Conservation (phyloP, 2,888 invertebrate species). For the Nomada goodeniana region DNA sequence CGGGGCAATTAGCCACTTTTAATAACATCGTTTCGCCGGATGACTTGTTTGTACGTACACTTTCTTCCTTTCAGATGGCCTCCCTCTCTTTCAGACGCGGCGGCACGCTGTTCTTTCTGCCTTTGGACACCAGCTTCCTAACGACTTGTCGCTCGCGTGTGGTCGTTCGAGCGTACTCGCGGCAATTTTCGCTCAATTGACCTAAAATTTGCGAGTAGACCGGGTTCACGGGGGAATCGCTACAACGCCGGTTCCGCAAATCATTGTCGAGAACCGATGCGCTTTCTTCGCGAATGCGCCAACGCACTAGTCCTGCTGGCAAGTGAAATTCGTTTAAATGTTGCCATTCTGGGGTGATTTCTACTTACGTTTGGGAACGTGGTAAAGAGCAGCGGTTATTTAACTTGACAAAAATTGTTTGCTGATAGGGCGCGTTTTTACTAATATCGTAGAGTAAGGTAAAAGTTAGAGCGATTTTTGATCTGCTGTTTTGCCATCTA, state of each 20-base stretch:
- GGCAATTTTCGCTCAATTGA: slow-evolving; percentile 63
- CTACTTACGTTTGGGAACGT: neutral
- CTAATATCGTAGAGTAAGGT: too few species aligned
- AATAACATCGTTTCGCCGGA: slow-evolving; percentile 68
- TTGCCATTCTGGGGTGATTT: neutral
- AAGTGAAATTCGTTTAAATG: neutral
- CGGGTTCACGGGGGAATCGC: neutral
- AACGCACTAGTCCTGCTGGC: neutral
- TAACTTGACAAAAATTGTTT: neutral
- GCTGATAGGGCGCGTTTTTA: too few species aligned
- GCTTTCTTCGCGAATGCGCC: neutral
- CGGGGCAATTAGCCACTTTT: slow-evolving; percentile 73
- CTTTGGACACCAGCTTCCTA: slow-evolving; percentile 43
- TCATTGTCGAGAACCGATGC: slow-evolving; percentile 26
- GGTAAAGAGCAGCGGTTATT: neutral
- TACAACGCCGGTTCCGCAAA: slow-evolving; percentile 1
- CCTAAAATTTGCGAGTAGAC: slow-evolving; percentile 57
- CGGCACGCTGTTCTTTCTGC: slow-evolving; percentile 2
- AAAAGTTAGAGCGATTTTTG: too few species aligned
- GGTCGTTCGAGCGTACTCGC: slow-evolving; percentile 22
- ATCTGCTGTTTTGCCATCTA: too few species aligned
- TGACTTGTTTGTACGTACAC: slow-evolving; percentile 62
- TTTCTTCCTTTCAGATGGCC: slow-evolving; percentile 46
- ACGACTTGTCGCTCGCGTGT: slow-evolving; percentile 61
- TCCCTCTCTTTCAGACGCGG: neutral